Evolutionary conservation across 2,113 vertebrate genomes (phyloP), one percentile per base, ranked within the genome.

Genomic region (Cinclus mexicanus): DNA sequence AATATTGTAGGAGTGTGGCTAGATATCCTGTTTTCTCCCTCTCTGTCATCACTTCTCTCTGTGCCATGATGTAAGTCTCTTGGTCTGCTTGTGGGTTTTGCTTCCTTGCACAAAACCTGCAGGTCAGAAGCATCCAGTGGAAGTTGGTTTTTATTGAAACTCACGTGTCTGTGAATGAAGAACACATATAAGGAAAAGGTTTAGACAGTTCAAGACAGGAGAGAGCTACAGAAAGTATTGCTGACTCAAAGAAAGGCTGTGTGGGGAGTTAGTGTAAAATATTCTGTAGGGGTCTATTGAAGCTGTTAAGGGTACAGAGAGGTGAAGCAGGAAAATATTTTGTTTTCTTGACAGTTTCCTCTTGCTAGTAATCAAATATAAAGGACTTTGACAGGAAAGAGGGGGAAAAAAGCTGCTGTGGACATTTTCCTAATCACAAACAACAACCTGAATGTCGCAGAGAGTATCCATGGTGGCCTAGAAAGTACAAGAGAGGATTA

Each of bases 41-140:
- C 39, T 79, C 85, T 93, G 18, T 77, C 81, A n/a, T 77, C 70
- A 74, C 53, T 75, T 87, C 70, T 94, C 23, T 84, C 83, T 76
- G 13, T 91, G 21, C 42, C 39, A 2, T 2, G 65, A 39, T 60
- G 53, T 77, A 78, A 84, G 52, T 92, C 64, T 80, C 12, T 53
- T 67, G 19, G 31, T 55, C 24, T 89, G 50, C 52, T 60, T 65
- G 8, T 31, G 31, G 33, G 28, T 86, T 72, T 76, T 68, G 26
- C 14, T 87, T 79, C 28, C 60, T 72, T 79, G 39, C 57, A 50
- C 29, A 72, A 91, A 95, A 29, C 18, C 24, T 63, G 16, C 47
- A 84, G 56, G 25, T 83, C 26, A 52, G 44, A 63, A 80, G 41
- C 20, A 10, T 71, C 53, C 74, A 15, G 22, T 46, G 31, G 55